These are phyloP conservation scores for Heliangelus exortis DNA, from an alignment of 2,797 vertebrate genomes.

Conservation along the genomic window DNA sequence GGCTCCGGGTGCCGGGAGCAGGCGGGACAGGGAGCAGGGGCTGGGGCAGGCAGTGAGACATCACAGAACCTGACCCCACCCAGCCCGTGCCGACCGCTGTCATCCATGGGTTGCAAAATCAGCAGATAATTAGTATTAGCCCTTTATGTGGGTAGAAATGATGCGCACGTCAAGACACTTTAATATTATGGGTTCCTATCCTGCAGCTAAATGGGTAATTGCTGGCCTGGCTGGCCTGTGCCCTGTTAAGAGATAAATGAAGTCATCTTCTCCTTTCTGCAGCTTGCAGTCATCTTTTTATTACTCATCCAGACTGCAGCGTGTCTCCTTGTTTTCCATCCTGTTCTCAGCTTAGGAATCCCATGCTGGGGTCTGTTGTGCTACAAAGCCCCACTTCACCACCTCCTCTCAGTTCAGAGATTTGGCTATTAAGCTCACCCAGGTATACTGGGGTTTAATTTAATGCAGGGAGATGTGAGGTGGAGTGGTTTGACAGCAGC, in stretches of 20 bases:
- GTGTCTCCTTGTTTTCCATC: not conserved
- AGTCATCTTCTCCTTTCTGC: constrained; percentile 54
- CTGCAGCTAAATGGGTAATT: constrained; percentile 30
- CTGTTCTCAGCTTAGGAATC: not conserved
- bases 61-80: not conserved
- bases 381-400: not conserved
- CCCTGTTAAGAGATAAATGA: constrained; percentile 25
- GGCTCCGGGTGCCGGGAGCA: not conserved
- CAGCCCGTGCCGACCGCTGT: not conserved
- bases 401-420: not conserved
- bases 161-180: not conserved
- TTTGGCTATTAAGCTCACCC: not conserved
- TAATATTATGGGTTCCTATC: constrained; percentile 32
- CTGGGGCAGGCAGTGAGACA: not conserved
- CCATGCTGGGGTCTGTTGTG: not conserved
- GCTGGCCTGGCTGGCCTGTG: constrained; percentile 1
- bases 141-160: constrained; percentile 4
- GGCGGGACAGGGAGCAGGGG: accelerated
- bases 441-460: not conserved
- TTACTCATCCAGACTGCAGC: not conserved
- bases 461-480: not conserved
- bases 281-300: constrained; percentile 55
- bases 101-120: not conserved
- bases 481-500: not conserved
- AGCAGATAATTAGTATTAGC: constrained; percentile 5